These are phyloP conservation scores for Aptenodytes patagonicus DNA, from an alignment of 2,113 vertebrate genomes.

Conservation along the genomic window DNA sequence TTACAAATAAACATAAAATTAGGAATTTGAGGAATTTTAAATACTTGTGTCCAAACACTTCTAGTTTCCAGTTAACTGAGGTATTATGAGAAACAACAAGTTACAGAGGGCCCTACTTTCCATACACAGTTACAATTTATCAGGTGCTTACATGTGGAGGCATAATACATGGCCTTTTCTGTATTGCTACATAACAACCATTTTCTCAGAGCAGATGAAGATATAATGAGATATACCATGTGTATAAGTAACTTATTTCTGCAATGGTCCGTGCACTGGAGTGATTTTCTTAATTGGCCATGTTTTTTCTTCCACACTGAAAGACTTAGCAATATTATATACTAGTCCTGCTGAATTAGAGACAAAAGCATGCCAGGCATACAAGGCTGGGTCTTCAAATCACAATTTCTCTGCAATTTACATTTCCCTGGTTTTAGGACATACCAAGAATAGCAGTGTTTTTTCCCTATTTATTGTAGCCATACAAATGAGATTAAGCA, in stretches of 20 bases:
- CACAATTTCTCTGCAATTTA: background rate
- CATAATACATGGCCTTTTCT: background rate
- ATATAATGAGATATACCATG: background rate
- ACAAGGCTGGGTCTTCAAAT: background rate
- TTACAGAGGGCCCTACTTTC: background rate
- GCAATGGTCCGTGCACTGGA: background rate
- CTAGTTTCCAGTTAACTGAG: background rate
- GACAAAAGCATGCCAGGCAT: background rate
- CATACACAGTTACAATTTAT: background rate
- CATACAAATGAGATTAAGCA: background rate
- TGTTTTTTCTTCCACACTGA: background rate
- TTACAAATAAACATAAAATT: background rate
- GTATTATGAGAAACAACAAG: background rate
- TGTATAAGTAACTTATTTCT: background rate
- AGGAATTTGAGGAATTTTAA: background rate
- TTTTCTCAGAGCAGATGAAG: background rate
- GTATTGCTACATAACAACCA: background rate
- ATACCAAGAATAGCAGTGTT: background rate
- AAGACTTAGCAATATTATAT: background rate
- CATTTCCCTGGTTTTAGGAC: background rate
- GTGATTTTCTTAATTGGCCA: background rate
- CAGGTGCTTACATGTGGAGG: background rate
- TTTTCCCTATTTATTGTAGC: background rate
- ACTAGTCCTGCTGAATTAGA: background rate
- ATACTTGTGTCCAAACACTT: background rate